phyloP scores from a whole-genome alignment of 2,888 invertebrate species.

The Odontothrips loti region DNA sequence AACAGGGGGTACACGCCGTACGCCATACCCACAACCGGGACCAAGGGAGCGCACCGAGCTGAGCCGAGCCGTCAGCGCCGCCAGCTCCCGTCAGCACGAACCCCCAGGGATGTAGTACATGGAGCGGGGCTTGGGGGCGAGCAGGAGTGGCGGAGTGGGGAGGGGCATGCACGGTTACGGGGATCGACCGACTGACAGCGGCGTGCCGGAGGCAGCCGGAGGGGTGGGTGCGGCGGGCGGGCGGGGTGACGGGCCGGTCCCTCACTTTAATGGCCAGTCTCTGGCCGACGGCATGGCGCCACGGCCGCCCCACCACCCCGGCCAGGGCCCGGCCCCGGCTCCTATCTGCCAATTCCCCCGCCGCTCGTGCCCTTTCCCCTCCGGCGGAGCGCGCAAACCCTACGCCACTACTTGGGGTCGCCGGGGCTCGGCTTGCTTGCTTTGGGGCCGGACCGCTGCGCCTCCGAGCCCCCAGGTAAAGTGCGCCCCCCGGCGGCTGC shows the following conservation, averaged over 20 bases:
- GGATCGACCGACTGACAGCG: slow-evolving; percentile 1
- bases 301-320: neutral
- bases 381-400: no score
- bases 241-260: neutral
- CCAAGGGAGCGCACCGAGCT: neutral
- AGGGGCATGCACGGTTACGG: neutral
- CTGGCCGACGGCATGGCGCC: neutral
- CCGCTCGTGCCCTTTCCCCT: no score
- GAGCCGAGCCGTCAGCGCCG: neutral
- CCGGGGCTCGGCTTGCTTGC: no score
- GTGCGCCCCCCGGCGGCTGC: no score
- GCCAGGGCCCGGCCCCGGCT: neutral
- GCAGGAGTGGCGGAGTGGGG: neutral
- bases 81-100: neutral
- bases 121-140: neutral
- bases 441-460: no score
- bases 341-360: neutral
- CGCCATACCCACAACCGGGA: no score
- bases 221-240: neutral
- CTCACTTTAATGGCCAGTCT: neutral
- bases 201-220: neutral
- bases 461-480: no score
- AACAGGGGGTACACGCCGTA: no score
- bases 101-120: neutral
- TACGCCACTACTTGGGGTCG: no score